Evolutionary conservation across 2,797 vertebrate genomes (phyloP).

Genomic region (Phalanger gymnotis): DNA sequence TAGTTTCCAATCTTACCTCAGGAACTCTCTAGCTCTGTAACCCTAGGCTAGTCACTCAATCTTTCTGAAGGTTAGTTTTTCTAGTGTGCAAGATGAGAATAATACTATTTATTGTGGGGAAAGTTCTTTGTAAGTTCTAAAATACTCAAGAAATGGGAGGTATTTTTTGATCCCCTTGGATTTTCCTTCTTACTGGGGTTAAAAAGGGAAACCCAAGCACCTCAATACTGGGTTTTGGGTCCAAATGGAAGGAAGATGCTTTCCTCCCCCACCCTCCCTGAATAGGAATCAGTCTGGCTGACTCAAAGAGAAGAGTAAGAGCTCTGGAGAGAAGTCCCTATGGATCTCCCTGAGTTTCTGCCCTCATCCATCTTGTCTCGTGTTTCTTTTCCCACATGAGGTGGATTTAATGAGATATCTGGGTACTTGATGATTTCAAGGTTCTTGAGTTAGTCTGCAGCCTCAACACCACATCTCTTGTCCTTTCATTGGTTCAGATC

Average conservation of each 20-base stretch:
- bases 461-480: neutral
- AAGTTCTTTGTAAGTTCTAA: neutral
- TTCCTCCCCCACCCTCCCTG: neutral
- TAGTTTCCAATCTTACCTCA: neutral
- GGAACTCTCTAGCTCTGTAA: neutral
- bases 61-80: neutral
- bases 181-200: neutral
- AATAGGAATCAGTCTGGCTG: neutral
- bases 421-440: neutral
- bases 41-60: neutral
- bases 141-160: neutral
- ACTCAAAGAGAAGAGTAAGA: neutral
- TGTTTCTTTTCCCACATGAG: neutral
- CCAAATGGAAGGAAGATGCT: neutral
- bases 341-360: neutral
- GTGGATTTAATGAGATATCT: neutral
- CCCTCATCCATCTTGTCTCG: neutral
- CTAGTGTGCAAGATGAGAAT: neutral
- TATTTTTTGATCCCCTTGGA: neutral
- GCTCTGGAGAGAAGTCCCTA: neutral
- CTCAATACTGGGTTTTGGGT: neutral
- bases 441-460: neutral
- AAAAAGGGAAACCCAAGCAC: neutral
- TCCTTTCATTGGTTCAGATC: neutral
- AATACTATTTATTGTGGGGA: neutral